Evolutionary conservation across 2,888 invertebrate species (phyloP), one percentile per base, ranked within the genome.

Genomic region (Melinaea menophilus): DNA sequence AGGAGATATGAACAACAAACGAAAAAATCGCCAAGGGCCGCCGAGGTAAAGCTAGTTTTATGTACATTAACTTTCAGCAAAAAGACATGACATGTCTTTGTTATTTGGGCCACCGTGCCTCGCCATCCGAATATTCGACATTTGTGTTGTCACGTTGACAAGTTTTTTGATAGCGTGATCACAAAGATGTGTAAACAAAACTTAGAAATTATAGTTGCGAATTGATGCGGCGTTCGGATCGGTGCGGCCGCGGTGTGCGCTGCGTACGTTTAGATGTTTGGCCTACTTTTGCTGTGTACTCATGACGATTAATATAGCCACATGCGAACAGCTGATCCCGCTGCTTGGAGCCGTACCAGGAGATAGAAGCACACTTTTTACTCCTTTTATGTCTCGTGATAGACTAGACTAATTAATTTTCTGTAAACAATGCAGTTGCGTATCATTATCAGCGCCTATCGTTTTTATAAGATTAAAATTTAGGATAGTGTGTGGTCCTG

Each of bases 1-100:
- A 82, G 88, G 88, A 89, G 93, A 93, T 85, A 95, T 94, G 94
- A 96, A 95, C 85, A 95, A 93, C 88, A 95, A 95, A 92, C 94
- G 95, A 90, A 96, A 96, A 93, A 95, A 93, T 92, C 95, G 96
- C 88, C 93, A 95, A 81, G 95, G 94, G 83, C 92, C 94, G 79
- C 92, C 94, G 82, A 95, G 95, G 95, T 95, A 92, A 89, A 72
- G 71, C 72, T 73, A 73, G 74, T 79, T 77, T 51, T 84, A 79
- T 73, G 76, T 78, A 77, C 76, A 77, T 75, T 71, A 80, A 84
- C 78, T 84, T 82, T 81, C 76, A 77, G 77, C 73, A 77, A 71
- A 70, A 69, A 75, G 68, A 31, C 51, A 73, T 88, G 90, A 85
- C 89, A 89, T 86, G 86, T 86, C 90, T 90, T 90, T 90, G 90